Evolutionary conservation across 2,113 vertebrate species (phyloP).

Genomic region (Psittacus erithacus): DNA sequence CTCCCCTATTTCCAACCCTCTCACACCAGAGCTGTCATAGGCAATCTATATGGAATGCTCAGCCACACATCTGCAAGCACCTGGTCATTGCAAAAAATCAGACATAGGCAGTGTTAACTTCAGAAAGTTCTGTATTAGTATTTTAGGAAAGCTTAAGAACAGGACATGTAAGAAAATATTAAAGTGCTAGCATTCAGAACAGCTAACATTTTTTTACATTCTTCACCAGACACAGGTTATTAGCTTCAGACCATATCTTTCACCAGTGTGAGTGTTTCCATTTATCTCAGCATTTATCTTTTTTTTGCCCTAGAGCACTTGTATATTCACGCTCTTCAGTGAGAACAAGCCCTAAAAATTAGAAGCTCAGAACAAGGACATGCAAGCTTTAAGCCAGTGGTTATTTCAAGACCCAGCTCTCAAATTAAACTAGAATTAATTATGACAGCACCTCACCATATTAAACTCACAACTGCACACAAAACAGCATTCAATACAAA

Average conservation of each 20-base stretch:
- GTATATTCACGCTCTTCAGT: neutral
- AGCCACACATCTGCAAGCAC: neutral
- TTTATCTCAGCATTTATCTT: neutral
- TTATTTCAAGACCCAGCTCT: neutral
- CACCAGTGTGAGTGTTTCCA: neutral
- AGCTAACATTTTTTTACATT: neutral
- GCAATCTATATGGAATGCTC: accelerated
- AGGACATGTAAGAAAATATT: neutral
- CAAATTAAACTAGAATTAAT: neutral
- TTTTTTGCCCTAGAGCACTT: neutral
- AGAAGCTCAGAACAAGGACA: neutral
- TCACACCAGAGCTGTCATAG: neutral
- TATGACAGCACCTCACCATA: neutral
- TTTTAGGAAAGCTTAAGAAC: neutral
- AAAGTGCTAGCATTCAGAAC: neutral
- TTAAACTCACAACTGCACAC: neutral
- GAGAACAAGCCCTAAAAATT: neutral
- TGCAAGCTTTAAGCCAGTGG: neutral
- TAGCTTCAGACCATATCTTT: neutral
- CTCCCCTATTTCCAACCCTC: neutral
- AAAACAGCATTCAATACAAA: neutral
- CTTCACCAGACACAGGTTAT: neutral
- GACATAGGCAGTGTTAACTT: neutral
- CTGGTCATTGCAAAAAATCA: neutral
- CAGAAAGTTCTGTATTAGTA: neutral